Percentiles rank a stretch among this genome's conserved stretches.
Evolutionary conservation across 2,797 vertebrate genomes (phyloP).

Genomic region (Lycodopsis pacificus): DNA sequence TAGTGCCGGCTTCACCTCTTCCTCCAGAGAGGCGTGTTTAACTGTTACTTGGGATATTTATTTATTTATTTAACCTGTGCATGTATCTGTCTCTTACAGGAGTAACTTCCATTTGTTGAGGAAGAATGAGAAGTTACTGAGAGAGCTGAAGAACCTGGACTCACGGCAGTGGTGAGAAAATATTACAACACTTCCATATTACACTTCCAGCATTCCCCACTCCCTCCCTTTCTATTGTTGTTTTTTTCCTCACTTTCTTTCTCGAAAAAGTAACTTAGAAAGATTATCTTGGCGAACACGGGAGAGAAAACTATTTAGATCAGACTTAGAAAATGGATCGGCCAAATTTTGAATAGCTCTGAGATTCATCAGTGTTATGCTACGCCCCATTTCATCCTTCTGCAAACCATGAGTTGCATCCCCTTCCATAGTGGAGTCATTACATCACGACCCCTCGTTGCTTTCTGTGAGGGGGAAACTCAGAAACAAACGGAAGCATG

Average conservation of each 20-base stretch:
- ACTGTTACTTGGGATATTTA: neutral
- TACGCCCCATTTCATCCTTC: neutral
- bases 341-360: neutral
- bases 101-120: conserved; percentile 97
- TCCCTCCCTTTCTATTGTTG: neutral
- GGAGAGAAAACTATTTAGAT: too few relatives aligned
- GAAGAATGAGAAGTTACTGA: conserved; percentile 97
- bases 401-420: neutral
- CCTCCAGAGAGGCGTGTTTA: neutral
- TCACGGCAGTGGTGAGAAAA: conserved; percentile 94
- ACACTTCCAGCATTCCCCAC: neutral
- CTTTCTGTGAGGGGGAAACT: neutral
- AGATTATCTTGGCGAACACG: too few relatives aligned
- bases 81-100: conserved; percentile 80
- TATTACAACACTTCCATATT: neutral
- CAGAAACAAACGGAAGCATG: neutral
- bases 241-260: too few relatives aligned
- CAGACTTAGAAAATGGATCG: neutral
- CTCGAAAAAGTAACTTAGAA: too few relatives aligned
- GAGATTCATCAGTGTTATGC: neutral
- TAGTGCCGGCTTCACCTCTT: neutral
- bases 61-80: neutral
- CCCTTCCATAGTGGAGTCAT: neutral
- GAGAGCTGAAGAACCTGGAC: conserved; percentile 98
- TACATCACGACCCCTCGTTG: neutral